Conservation (phyloP, 2,888 invertebrate genomes). For the Drosophila algonquin region DNA sequence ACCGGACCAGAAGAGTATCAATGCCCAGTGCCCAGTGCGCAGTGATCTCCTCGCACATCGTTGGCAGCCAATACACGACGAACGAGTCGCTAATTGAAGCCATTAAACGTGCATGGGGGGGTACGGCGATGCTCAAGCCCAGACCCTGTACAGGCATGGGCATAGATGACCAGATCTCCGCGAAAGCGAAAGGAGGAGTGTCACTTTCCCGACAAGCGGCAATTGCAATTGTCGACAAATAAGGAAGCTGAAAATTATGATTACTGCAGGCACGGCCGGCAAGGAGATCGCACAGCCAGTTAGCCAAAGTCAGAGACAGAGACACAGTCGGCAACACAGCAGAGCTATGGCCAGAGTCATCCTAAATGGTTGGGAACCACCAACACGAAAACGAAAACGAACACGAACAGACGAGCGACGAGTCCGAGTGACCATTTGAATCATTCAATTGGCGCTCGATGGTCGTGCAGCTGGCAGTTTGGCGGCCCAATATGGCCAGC, state of each 20-base stretch:
- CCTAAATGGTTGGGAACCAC: conserved; percentile 36
- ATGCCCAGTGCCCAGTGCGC: conserved; percentile 32
- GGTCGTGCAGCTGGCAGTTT: conserved; percentile 46
- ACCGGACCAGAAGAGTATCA: conserved; percentile 52
- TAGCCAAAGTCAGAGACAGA: conserved; percentile 10
- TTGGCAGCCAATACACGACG: conserved; percentile 69
- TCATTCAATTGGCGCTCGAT: conserved; percentile 35
- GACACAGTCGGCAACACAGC: too few species aligned
- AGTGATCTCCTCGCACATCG: conserved; percentile 63
- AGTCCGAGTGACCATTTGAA: conserved; percentile 29
- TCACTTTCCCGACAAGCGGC: conserved; percentile 40
- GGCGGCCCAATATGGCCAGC: conserved; percentile 57
- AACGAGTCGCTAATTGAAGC: conserved; percentile 73
- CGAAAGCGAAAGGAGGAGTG: conserved; percentile 69
- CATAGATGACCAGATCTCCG: conserved; percentile 7
- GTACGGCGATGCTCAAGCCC: conserved; percentile 34
- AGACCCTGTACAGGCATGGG: not conserved
- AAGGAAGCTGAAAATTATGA: conserved; percentile 77
- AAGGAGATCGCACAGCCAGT: conserved; percentile 29
- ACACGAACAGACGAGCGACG: not conserved
- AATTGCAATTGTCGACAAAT: conserved; percentile 48
- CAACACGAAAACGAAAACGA: not conserved
- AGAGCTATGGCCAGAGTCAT: conserved; percentile 42
- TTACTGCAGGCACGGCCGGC: conserved; percentile 47
- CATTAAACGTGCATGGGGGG: conserved; percentile 60